Evolutionary conservation across 1,140 invertebrate species (phyloP).

Genomic region (Leptinotarsa texana): DNA sequence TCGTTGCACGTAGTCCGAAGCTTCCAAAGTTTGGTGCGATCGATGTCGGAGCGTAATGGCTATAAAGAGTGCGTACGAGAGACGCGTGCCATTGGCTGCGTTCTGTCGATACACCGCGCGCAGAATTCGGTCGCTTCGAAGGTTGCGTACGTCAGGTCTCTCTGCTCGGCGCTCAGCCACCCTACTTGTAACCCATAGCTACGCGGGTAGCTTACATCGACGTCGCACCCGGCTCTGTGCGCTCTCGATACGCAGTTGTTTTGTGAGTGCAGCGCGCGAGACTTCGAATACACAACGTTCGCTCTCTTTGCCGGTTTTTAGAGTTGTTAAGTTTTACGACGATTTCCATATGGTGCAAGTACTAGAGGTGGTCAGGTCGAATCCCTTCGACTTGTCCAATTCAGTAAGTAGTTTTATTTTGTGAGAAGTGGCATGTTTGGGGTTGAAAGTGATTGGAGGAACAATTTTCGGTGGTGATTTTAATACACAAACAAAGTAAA

Average conservation of each 20-base stretch:
- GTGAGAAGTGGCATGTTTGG: background rate
- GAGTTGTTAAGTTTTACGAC: slow-evolving; percentile 12
- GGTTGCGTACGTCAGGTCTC: slow-evolving; percentile 40
- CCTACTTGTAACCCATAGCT: slow-evolving; percentile 29
- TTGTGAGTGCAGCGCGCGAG: slow-evolving; percentile 13
- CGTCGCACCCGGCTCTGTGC: slow-evolving; percentile 4
- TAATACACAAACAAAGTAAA: no score
- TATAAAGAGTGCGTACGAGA: slow-evolving; percentile 48
- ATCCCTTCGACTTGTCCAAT: slow-evolving; percentile 51
- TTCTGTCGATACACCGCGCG: slow-evolving; percentile 40
- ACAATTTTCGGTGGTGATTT: no score
- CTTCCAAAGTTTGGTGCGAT: slow-evolving; percentile 3
- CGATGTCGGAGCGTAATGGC: slow-evolving; percentile 39
- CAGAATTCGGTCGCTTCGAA: slow-evolving; percentile 38
- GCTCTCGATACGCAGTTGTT: slow-evolving; percentile 19
- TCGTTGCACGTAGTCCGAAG: slow-evolving; percentile 33
- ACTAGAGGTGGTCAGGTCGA: slow-evolving; percentile 54
- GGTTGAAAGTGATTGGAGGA: background rate
- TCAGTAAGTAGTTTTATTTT: slow-evolving; percentile 46
- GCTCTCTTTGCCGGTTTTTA: slow-evolving; percentile 13
- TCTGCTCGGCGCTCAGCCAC: slow-evolving; percentile 18
- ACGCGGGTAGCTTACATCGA: slow-evolving; percentile 15
- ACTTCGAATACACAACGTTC: background rate
- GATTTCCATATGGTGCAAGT: slow-evolving; percentile 55
- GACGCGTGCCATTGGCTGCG: slow-evolving; percentile 46